Evolutionary conservation across 2,113 vertebrate species (phyloP).

Genomic region (Eptesicus fuscus): DNA sequence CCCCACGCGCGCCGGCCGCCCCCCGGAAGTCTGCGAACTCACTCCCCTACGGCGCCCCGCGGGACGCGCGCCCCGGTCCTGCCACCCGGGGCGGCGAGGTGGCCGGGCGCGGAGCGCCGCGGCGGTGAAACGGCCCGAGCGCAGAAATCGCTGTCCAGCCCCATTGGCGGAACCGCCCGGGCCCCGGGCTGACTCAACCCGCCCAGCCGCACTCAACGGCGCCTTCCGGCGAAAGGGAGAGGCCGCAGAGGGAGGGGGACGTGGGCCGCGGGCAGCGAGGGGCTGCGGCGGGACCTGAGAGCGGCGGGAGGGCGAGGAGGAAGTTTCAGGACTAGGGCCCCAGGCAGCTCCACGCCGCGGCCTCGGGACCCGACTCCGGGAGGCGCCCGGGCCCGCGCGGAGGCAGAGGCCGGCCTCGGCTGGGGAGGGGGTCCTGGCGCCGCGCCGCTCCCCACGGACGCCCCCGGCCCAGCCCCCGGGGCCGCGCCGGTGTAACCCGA

Average conservation of each 20-base stretch:
- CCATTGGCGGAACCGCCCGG: conserved; percentile 49
- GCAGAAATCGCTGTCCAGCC: conserved; percentile 78
- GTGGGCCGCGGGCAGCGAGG: not conserved
- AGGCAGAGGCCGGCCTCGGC: not conserved
- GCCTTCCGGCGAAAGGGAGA: conserved; percentile 56
- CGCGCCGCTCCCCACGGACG: not conserved
- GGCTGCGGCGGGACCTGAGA: conserved; percentile 13
- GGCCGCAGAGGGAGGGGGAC: conserved; percentile 31
- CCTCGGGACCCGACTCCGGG: not conserved
- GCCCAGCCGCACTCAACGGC: conserved; percentile 41
- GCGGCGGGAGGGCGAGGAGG: not conserved
- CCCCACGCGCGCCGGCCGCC: conserved; percentile 33
- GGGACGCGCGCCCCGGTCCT: not conserved
- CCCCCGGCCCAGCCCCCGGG: conserved; percentile 53
- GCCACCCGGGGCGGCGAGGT: not conserved
- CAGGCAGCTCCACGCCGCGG: conserved; percentile 27
- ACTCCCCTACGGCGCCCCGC: conserved; percentile 24
- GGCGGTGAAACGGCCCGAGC: not conserved
- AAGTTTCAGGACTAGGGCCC: conserved; percentile 50
- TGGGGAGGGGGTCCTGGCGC: not conserved
- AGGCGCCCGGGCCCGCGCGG: not conserved
- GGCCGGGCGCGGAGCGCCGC: not conserved
- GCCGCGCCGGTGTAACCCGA: conserved; percentile 74
- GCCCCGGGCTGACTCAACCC: conserved; percentile 50
- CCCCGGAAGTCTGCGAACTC: conserved; percentile 65